Conservation (phyloP, 2,797 vertebrate genomes). For the Salmo trutta region DNA sequence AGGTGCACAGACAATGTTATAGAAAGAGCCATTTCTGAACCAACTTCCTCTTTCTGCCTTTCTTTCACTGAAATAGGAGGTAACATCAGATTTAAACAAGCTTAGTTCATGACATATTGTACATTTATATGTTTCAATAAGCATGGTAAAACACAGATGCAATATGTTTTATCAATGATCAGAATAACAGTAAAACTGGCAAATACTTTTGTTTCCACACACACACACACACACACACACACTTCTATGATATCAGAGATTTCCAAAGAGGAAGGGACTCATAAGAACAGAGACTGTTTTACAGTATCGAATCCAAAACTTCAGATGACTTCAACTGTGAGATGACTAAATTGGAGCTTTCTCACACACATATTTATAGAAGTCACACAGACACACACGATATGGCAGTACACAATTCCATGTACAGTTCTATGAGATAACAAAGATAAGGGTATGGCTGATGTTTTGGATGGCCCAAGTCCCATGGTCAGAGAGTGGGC, state of each 20-base stretch:
- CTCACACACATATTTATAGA: not conserved
- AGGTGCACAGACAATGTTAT: slow-evolving; percentile 53
- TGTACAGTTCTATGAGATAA: not conserved
- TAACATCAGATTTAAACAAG: not conserved
- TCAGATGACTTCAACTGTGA: not conserved
- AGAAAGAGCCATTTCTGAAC: slow-evolving; percentile 39
- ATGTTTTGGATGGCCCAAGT: slow-evolving; percentile 18
- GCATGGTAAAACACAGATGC: not conserved
- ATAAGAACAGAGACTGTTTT: not conserved
- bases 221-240: not conserved
- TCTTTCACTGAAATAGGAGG: slow-evolving; percentile 2
- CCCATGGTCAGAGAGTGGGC: slow-evolving; percentile 34
- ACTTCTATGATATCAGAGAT: slow-evolving; percentile 6
- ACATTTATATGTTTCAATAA: not conserved
- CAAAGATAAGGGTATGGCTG: not conserved
- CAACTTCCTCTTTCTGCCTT: slow-evolving; percentile 51
- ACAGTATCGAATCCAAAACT: slow-evolving; percentile 1
- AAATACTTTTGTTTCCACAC: not conserved
- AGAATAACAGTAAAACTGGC: not conserved
- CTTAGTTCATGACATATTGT: not conserved
- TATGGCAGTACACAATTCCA: not conserved
- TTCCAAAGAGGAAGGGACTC: not conserved
- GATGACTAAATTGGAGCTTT: not conserved
- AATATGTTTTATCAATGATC: not conserved
- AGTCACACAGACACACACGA: not conserved